Conservation (phyloP, 1,140 invertebrate species). For the Brachystomella parvula region DNA sequence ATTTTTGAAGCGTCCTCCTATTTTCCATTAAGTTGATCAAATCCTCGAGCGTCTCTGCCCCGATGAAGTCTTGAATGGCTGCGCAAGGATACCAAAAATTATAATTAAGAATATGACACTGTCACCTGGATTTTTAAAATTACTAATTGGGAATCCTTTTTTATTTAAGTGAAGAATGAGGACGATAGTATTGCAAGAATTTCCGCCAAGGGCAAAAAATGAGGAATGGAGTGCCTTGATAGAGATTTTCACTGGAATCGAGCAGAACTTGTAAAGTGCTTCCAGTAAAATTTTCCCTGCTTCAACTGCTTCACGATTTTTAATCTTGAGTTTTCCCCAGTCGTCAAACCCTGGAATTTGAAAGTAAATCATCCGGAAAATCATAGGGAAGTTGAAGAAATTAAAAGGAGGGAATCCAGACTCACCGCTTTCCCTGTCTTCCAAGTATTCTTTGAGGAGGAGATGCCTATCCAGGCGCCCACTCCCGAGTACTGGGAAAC, state of each 20-base stretch:
- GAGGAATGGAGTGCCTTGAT: not conserved
- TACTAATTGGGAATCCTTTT: conserved; percentile 6
- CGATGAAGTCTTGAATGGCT: conserved; percentile 3
- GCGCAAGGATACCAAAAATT: not conserved
- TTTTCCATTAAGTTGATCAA: conserved; percentile 3
- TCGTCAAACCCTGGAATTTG: not conserved
- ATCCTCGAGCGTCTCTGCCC: not conserved
- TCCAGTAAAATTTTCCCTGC: conserved; percentile 13
- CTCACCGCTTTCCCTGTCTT: not conserved
- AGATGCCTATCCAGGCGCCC: not conserved
- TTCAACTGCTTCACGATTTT: conserved; percentile 9
- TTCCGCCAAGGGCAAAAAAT: conserved; percentile 12
- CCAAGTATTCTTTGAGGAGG: not conserved
- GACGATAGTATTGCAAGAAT: not conserved
- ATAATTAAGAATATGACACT: not conserved
- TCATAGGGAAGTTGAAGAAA: too few species aligned
- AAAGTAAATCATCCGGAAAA: too few species aligned
- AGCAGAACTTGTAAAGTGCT: not conserved
- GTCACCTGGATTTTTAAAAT: too few species aligned
- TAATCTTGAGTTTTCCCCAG: conserved; percentile 5
- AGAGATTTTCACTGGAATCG: conserved; percentile 6
- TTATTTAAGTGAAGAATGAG: conserved; percentile 2
- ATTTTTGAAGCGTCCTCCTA: conserved; percentile 1
- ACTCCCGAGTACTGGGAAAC: not conserved
- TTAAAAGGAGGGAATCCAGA: too few species aligned